Conservation (phyloP, 2,888 invertebrate genomes). For the Athetis lepigone region DNA sequence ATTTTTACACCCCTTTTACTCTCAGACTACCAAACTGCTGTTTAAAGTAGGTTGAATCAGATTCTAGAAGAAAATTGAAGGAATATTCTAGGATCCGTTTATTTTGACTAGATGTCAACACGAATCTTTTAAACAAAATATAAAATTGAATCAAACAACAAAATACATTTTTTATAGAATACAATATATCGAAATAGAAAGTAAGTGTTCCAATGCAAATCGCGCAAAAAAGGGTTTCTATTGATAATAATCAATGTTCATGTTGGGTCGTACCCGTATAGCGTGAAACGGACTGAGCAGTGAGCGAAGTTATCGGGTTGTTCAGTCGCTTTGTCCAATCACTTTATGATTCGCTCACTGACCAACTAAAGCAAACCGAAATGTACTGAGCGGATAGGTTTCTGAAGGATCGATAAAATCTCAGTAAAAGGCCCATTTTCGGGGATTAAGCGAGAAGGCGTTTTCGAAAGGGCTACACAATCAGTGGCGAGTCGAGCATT, state of each 20-base stretch:
- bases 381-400: constrained; percentile 52
- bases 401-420: constrained; percentile 65
- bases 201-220: constrained; percentile 31
- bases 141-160: constrained; percentile 11
- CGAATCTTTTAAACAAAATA: constrained; percentile 7
- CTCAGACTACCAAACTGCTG: constrained; percentile 22
- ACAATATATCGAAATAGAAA: constrained; percentile 22
- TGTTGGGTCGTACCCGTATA: constrained; percentile 28
- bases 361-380: constrained; percentile 67
- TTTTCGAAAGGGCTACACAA: constrained; percentile 62
- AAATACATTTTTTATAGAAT: constrained; percentile 23
- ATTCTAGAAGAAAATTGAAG: constrained; percentile 3
- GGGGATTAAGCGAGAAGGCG: constrained; percentile 62
- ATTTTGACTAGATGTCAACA: no score
- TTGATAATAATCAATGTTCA: constrained; percentile 55
- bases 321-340: constrained; percentile 67
- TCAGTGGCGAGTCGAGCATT: constrained; percentile 53
- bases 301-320: constrained; percentile 69
- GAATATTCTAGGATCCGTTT: constrained; percentile 16
- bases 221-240: constrained; percentile 46
- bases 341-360: constrained; percentile 70
- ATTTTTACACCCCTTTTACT: constrained; percentile 50
- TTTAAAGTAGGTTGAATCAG: constrained; percentile 17
- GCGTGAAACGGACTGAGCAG: constrained; percentile 47
- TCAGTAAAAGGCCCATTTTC: constrained; percentile 60